A percentile compares a stretch with the other conserved stretches of the same genome.
Conservation (phyloP, 2,113 vertebrate species). For the Muntiacus reevesi region DNA sequence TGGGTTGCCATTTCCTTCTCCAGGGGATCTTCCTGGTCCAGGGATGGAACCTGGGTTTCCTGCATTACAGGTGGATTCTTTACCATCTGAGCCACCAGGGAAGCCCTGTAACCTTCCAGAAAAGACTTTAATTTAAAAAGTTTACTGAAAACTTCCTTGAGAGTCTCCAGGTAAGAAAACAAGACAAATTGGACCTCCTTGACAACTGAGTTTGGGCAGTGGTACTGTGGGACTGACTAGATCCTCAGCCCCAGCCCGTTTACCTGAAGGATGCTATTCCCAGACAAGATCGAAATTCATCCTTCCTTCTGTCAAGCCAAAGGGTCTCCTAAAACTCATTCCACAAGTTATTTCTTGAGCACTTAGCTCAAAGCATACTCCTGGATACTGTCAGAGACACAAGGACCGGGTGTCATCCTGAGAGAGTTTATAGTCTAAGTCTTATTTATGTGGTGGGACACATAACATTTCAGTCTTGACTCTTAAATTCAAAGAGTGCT, state of each 20-base stretch:
- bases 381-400: not conserved
- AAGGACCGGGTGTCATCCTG: not conserved
- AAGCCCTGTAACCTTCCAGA: not conserved
- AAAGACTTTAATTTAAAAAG: not conserved
- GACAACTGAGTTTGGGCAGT: not conserved
- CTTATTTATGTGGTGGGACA: not conserved
- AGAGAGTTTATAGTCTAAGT: not conserved
- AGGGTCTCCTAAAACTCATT: not conserved
- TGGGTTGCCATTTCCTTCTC: not conserved
- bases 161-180: not conserved
- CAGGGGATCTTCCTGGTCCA: not conserved
- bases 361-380: not conserved
- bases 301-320: not conserved
- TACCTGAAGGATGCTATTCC: not conserved
- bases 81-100: not conserved
- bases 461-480: not conserved
- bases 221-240: too few species aligned
- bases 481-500: not conserved
- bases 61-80: not conserved
- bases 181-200: not conserved
- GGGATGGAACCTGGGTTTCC: not conserved
- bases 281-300: not conserved
- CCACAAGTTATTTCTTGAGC: not conserved
- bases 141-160: not conserved
- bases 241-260: not conserved